Base-by-base conservation (phyloP, 2,888 invertebrate species). In the Aethes cnicana region DNA sequence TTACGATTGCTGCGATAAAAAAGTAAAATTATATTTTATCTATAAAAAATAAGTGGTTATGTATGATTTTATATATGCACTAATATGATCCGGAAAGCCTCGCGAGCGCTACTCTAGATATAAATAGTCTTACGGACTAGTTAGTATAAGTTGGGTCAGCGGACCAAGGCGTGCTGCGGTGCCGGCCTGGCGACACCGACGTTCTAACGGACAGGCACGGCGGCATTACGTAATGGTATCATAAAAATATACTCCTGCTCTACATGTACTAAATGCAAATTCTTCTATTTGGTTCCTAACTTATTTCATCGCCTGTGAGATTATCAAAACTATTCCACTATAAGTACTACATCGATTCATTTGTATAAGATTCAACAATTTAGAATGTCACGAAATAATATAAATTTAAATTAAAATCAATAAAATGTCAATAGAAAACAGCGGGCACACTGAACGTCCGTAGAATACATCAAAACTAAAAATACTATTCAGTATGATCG, bases 191-290 rank as follows among this genome's bases (percentile, higher is more conserved):
- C 18, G 61, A 58, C 55, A 62, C 56, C 66, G 50, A 55, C 65
- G 59, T 70, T 77, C 68, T 70, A 76, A 75, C 66, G 69, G 73
- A 67, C 74, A 84, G 86, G 86, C 86, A 85, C 86, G 76, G 78
- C 72, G 86, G 81, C 81, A 68, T 78, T 35, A 43, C 32, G 61
- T 62, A 57, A 64, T n/a, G n/a, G n/a, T 47, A 61, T 65, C 32
- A 48, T 18, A 53, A 46, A 43, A 44, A 53, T 63, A 64, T 61
- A 64, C 59, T 63, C 67, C 68, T 72, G 72, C 74, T 39, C 23
- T 81, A 78, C 68, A 68, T 74, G 70, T 71, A 75, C 77, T 84
- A 86, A 87, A 86, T 87, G 84, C 84, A 81, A 68, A 78, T 74
- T 74, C 69, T 64, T 72, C 70, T 81, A 79, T 69, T 68, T 74